Base-by-base conservation (phyloP, 2,888 invertebrate genomes). In the Zelleria hepariella region DNA sequence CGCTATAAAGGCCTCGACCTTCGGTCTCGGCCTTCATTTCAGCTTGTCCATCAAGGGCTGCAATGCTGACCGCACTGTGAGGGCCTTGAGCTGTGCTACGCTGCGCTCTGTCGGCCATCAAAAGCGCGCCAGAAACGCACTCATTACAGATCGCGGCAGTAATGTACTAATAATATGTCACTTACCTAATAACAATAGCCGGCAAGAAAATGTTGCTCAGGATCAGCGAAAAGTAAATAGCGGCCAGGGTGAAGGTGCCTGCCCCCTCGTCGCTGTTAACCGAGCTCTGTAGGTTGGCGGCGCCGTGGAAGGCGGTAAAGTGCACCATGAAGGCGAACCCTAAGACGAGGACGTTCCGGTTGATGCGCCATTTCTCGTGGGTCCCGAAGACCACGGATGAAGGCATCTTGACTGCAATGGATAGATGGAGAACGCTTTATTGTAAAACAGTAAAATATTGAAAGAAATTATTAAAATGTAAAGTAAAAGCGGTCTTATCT, bases 291-390 rank as follows among this genome's bases (percentile, higher is more conserved):
- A 95, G 87, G 79, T 95, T 95, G 57, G 94, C 93, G 1, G 94
- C 92, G 4, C 95, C 95, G 82, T 94, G 96, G 79, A 97, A 98
- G 5, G 97, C 96, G 1, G 96, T 98, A 84, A 98, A 96, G 67
- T 96, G 94, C 67, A 97, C 91, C 93, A 97, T 94, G 82, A 98
- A 98, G 0, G 96, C 96, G 62, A 95, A 85, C 1, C 97, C 95
- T 58, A 98, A 92, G 47, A 96, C 91, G 63, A 96, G 81, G 52
- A 97, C 93, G 78, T 98, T 98, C 70, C 94, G 94, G 74, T 95
- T 91, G 70, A 97, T 96, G 54, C 95, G 90, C 89, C 93, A 91
- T 82, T 91, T 91, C 73, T 95, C 95, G 25, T 90, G 83, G 1
- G 90, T 88, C 20, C 87, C 86, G 65, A 90, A 92, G 2, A 82